Evolutionary conservation across 2,113 vertebrate species (phyloP).

Genomic region (Dromaius novaehollandiae): DNA sequence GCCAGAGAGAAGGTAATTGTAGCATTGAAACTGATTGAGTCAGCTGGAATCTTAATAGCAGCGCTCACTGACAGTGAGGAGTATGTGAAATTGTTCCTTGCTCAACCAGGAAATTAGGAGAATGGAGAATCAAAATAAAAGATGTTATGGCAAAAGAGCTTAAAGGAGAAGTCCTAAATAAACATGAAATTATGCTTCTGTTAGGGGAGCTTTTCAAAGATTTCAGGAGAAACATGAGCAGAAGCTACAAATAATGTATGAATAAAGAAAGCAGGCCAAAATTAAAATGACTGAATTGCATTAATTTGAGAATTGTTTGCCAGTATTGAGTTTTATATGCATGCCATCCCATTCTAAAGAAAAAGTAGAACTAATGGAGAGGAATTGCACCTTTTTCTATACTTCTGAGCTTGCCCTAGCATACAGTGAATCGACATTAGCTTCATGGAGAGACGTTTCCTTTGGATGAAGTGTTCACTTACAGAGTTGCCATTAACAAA

Average conservation of each 20-base stretch:
- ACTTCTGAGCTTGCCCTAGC: not conserved
- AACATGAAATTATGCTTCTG: not conserved
- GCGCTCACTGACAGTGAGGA: not conserved
- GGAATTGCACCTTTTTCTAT: not conserved
- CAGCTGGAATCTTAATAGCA: not conserved
- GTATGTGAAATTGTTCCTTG: not conserved
- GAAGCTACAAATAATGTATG: not conserved
- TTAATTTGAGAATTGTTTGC: not conserved
- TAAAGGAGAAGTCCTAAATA: not conserved
- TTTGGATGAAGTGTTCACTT: not conserved
- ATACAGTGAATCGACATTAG: not conserved
- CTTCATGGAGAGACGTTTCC: not conserved
- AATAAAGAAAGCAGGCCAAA: not conserved
- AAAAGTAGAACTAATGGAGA: not conserved
- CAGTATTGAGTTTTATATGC: not conserved
- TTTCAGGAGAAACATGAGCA: not conserved
- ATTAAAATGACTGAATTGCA: not conserved
- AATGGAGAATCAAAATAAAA: not conserved
- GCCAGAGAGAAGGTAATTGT: not conserved
- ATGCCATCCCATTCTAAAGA: fast-evolving
- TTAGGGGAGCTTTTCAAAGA: not conserved
- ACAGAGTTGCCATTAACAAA: not conserved
- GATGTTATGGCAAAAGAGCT: not conserved
- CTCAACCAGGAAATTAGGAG: not conserved
- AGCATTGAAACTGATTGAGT: not conserved